phyloP scores from a whole-genome alignment of 23 tunicate species.

The Clavelina lepadiformis region DNA sequence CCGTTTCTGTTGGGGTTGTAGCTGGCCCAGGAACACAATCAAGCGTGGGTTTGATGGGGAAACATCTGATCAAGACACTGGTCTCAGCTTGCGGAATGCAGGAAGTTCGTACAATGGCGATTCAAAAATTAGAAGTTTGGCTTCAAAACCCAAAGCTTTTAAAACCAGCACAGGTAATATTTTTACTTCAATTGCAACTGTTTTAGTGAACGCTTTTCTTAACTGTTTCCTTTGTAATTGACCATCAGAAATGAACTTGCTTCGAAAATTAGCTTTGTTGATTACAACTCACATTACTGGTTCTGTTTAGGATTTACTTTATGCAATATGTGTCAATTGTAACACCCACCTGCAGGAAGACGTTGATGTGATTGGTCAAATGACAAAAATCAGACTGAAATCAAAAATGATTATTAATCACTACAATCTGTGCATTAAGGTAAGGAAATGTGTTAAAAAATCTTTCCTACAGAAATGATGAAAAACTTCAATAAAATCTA shows the following conservation, averaged over 20 bases:
- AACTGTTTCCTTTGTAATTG: neutral
- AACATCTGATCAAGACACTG: slow-evolving; percentile 49
- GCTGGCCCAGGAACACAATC: slow-evolving; percentile 29
- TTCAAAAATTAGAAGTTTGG: slow-evolving; percentile 86
- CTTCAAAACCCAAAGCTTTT: slow-evolving; percentile 65
- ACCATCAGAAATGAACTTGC: neutral
- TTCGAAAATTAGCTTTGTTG: neutral
- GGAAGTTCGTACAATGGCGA: slow-evolving; percentile 53
- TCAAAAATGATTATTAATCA: slow-evolving; percentile 38
- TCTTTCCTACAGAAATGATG: no score
- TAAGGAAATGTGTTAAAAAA: no score
- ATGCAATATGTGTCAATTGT: slow-evolving; percentile 80
- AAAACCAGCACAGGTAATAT: slow-evolving; percentile 48
- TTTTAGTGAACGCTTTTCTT: neutral
- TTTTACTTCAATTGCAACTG: neutral
- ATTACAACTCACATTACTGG: neutral
- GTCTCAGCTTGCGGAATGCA: slow-evolving; percentile 60
- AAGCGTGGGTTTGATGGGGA: slow-evolving; percentile 14
- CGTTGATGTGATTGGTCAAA: slow-evolving; percentile 47
- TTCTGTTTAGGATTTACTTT: slow-evolving; percentile 43
- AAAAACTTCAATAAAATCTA: no score
- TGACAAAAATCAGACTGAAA: slow-evolving; percentile 62
- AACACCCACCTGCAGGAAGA: slow-evolving; percentile 74
- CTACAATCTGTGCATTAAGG: slow-evolving; percentile 55
- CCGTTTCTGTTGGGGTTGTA: slow-evolving; percentile 18